A percentile compares a stretch with the other conserved stretches of the same genome.
phyloP scores from a whole-genome alignment of 2,888 invertebrate species.

The Scaptomyza parva region DNA sequence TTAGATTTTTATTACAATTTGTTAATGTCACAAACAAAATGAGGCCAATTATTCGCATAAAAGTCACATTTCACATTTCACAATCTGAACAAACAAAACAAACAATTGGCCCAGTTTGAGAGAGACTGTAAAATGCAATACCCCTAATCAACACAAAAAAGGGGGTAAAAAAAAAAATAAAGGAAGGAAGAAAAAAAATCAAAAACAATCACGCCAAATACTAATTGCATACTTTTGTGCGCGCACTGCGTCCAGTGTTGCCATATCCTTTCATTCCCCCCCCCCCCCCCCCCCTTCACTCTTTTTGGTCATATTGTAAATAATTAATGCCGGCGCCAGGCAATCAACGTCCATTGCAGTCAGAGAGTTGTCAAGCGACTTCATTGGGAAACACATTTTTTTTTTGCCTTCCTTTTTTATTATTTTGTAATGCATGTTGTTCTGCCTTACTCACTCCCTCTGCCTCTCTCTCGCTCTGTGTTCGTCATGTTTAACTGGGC shows the following conservation, averaged over 20 bases:
- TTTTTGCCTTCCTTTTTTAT: background rate
- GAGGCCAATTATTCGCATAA: conserved; percentile 30
- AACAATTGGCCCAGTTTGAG: conserved; percentile 32
- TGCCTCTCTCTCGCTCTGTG: background rate
- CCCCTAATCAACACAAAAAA: conserved; percentile 41
- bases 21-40: conserved; percentile 6
- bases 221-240: conserved; percentile 73
- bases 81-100: conserved; percentile 6
- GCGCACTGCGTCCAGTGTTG: conserved; percentile 33
- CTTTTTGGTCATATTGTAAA: conserved; percentile 49
- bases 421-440: conserved; percentile 3
- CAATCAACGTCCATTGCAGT: conserved; percentile 72
- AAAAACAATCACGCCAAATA: conserved; percentile 54
- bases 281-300: too few relatives aligned
- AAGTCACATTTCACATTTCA: conserved; percentile 13
- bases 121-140: conserved; percentile 8
- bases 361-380: conserved; percentile 72
- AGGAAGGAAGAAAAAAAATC: background rate
- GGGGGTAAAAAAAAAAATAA: background rate
- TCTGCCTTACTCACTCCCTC: too few relatives aligned
- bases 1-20: background rate
- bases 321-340: conserved; percentile 69
- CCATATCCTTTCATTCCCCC: too few relatives aligned
- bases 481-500: conserved; percentile 52
- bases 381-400: conserved; percentile 40